Evolutionary conservation across 2,888 invertebrate species (phyloP).

Genomic region (Drosophila testacea): DNA sequence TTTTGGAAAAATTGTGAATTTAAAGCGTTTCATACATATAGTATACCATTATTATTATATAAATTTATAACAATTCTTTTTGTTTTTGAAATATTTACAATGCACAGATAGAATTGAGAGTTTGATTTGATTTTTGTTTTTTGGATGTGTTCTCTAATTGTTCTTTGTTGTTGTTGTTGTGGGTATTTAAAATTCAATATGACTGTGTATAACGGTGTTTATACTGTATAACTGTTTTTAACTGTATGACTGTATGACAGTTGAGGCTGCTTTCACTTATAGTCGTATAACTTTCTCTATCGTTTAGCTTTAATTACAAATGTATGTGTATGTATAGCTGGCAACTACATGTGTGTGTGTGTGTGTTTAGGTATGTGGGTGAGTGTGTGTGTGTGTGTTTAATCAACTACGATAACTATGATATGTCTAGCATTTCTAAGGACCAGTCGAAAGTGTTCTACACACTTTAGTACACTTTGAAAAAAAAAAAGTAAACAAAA

Average conservation of each 20-base stretch:
- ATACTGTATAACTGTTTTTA: constrained; percentile 53
- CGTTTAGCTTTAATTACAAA: constrained; percentile 40
- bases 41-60: constrained; percentile 23
- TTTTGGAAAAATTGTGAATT: constrained; percentile 47
- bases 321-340: constrained; percentile 3
- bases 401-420: constrained; percentile 35
- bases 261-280: constrained; percentile 46
- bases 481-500: constrained; percentile 16
- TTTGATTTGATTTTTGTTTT: constrained; percentile 2
- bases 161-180: constrained; percentile 7
- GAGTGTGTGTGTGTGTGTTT: constrained; percentile 9
- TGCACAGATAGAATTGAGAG: constrained; percentile 26
- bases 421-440: constrained; percentile 46
- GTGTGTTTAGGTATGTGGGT: constrained; percentile 16
- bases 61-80: constrained; percentile 47
- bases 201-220: constrained; percentile 46
- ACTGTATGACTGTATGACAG: constrained; percentile 59
- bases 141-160: constrained; percentile 21
- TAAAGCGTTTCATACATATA: constrained; percentile 43
- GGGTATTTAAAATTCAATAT: constrained; percentile 10
- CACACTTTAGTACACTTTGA: constrained; percentile 44
- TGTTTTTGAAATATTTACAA: constrained; percentile 50
- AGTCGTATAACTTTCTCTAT: constrained; percentile 32
- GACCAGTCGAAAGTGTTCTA: constrained; percentile 56
- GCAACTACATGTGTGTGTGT: not conserved